Evolutionary conservation across 2,888 invertebrate species (phyloP), one percentile per base, ranked within the genome.

Genomic region (Xanthorhoe spadicearia): DNA sequence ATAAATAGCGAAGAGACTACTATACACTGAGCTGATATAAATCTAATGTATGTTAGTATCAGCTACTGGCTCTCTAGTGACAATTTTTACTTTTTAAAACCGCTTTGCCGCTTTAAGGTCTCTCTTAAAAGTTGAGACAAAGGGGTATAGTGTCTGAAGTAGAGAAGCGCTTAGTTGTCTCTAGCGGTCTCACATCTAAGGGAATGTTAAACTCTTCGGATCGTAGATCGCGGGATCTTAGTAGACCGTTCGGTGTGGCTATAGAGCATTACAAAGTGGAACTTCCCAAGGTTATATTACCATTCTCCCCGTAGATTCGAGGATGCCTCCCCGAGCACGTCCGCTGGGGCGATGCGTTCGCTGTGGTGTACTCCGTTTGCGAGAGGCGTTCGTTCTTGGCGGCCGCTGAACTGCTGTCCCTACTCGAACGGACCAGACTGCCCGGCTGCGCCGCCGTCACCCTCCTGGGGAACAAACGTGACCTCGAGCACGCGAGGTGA

Each of bases 311-410:
- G 23, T 91, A 96, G 96, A 95, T 95, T 78, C 95, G 95, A 73
- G 96, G 96, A 23, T 96, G 96, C 80, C 88, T 96, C 38, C 95
- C 95, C 75, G 96, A 96, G 78, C 96, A 96, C 85, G 94, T 96
- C 77, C 94, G 96, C 83, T 97, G 97, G 96, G 97, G 96, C 57
- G 97, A 97, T 81, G 96, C 96, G 15, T 97, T 96, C 87, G 96
- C 97, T 49, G 95, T 97, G 70, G 96, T 97, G 56, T 97, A 97
- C 90, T 96, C 96, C 53, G 96, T 97, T 43, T 92, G 92, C 75
- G 91, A 91, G 73, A 82, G 92, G 13, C 86, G 92, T 2, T 90
- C 92, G 1, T 92, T 92, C 77, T 78, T 95, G 73, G 96, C 96
- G 75, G 96, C 97, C 0, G 94, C 96, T 49, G 95, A 96, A 79